Evolutionary conservation across 1,140 invertebrate genomes (phyloP), one percentile per base, ranked within the genome.

Genomic region (Trichonephila clavata): DNA sequence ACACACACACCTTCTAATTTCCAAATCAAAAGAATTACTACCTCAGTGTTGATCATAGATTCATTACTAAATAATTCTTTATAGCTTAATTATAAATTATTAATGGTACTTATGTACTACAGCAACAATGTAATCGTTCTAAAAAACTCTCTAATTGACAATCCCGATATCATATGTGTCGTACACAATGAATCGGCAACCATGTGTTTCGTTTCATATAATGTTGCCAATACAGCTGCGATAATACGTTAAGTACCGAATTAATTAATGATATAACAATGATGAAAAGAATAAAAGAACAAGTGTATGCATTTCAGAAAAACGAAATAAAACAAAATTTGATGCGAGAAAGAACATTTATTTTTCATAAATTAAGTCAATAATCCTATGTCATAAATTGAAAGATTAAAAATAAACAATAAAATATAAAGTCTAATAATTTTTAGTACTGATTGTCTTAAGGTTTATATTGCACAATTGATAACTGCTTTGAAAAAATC

Each of bases 381-480:
- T 57, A 84, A 13, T 16, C 14, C 68, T 71, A 71, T 71, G 68
- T 71, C 68, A 71, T 32, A 71, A 32, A 71, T 71, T 16, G 68
- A 27, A 71, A 71, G 68, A 27, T 27, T n/a, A 16, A 71, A 71
- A 71, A 71, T 24, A 24, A 32, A 71, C 10, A 71, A 32, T 24
- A 27, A 3, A 71, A 71, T 27, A 32, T 16, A 27, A 16, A 32
- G 24, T 27, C 16, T 27, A 27, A 32, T 16, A 63, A 20, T 27
- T 32, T 16, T 71, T 16, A 32, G n/a, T 13, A 14, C 20, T 84
- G 81, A 84, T 84, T 84, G 81, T 84, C 81, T 24, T n/a, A 8
- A 84, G 20, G 24, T n/a, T 59, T n/a, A 84, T 84, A 84, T 84
- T 84, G 81, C 81, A 84, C 81, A 84, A 84, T 84, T 84, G 57